Evolutionary conservation across 2,113 vertebrate genomes (phyloP).

Genomic region (Prietella phreatophila): DNA sequence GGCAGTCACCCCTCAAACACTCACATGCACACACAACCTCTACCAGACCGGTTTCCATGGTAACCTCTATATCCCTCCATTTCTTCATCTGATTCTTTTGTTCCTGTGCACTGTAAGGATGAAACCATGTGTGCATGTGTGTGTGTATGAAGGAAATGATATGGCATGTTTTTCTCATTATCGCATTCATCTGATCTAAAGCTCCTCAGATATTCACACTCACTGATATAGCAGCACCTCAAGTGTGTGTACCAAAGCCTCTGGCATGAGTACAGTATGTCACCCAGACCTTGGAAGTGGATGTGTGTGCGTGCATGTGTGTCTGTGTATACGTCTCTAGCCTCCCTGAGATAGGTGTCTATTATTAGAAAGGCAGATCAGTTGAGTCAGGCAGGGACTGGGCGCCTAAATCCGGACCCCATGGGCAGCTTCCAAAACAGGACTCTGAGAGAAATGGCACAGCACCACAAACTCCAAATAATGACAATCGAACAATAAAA

Average conservation of each 20-base stretch:
- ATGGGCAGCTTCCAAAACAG: conserved; percentile 30
- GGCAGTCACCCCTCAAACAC: conserved; percentile 62
- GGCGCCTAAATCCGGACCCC: conserved; percentile 44
- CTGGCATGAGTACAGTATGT: conserved; percentile 50
- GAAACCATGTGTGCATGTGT: not conserved
- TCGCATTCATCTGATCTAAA: conserved; percentile 43
- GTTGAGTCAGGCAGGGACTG: conserved; percentile 49
- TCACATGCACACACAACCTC: conserved; percentile 39
- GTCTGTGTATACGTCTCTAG: conserved; percentile 62
- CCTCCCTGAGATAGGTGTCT: conserved; percentile 59
- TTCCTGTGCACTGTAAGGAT: conserved; percentile 39
- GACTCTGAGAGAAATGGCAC: conserved; percentile 33
- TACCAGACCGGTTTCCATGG: conserved; percentile 58
- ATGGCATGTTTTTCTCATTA: conserved; percentile 45
- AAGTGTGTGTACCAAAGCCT: conserved; percentile 25
- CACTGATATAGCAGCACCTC: conserved; percentile 53
- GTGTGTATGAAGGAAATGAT: conserved; percentile 16
- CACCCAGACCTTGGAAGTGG: conserved; percentile 45
- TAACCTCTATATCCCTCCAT: conserved; percentile 53
- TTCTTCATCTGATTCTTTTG: conserved; percentile 45
- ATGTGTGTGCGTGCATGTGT: conserved; percentile 47
- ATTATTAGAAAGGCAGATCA: conserved; percentile 56
- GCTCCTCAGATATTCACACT: conserved; percentile 50
- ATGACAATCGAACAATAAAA: not conserved
- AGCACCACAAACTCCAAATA: conserved; percentile 6